Percentiles rank a stretch among this genome's conserved stretches.
These are phyloP conservation scores for Tanypteryx hageni DNA, from an alignment of 2,888 invertebrate genomes.

Conservation along the genomic window DNA sequence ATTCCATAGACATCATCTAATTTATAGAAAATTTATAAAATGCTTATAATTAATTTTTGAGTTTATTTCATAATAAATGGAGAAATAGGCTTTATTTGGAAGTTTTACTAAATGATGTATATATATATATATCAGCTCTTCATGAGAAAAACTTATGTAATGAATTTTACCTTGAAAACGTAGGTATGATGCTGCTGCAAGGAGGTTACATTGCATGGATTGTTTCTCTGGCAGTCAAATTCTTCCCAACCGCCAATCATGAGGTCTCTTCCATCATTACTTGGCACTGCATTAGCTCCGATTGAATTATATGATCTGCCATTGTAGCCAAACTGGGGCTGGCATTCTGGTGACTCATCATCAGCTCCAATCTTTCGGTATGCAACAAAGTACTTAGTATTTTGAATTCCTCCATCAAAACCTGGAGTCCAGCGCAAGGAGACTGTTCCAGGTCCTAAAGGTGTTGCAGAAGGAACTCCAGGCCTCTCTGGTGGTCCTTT, in stretches of 20 bases:
- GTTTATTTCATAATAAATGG: neutral
- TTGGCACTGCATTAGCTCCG: conserved; percentile 53
- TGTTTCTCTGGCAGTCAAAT: conserved; percentile 89
- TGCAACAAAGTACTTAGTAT: conserved; percentile 92
- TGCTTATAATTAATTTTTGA: neutral
- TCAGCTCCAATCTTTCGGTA: conserved; percentile 77
- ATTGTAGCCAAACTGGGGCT: conserved; percentile 55
- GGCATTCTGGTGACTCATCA: conserved; percentile 67
- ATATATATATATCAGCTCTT: neutral
- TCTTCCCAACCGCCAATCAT: conserved; percentile 83
- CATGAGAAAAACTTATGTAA: neutral
- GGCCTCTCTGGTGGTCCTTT: conserved; percentile 94
- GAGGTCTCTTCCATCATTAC: conserved; percentile 67
- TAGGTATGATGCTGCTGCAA: conserved; percentile 92
- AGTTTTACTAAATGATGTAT: too few relatives aligned
- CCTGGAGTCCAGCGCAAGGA: conserved; percentile 92
- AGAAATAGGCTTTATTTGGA: neutral
- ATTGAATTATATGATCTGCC: conserved; percentile 57
- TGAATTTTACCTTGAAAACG: conserved; percentile 84
- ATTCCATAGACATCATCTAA: neutral
- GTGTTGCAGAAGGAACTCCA: conserved; percentile 82
- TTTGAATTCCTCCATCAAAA: conserved; percentile 92
- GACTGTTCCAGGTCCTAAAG: conserved; percentile 87
- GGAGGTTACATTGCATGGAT: conserved; percentile 92
- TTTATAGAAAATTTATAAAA: neutral